Conservation (phyloP, 2,797 vertebrate species). For the Miichthys miiuy region DNA sequence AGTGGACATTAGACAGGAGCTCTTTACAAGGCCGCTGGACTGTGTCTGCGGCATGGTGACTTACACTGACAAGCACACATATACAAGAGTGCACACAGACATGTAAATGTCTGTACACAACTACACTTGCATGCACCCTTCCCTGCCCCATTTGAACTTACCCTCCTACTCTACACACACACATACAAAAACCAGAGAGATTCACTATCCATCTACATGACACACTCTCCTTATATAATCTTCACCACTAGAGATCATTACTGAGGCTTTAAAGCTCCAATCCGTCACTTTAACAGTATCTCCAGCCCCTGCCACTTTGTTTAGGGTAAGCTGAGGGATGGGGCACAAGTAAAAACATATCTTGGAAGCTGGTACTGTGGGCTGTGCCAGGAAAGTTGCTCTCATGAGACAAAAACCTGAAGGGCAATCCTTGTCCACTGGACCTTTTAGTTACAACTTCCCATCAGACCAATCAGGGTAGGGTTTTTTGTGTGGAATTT, state of each 20-base stretch:
- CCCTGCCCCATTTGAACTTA: conserved; percentile 27
- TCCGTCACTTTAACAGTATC: conserved; percentile 67
- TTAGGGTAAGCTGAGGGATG: conserved; percentile 61
- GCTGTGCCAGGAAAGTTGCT: conserved; percentile 53
- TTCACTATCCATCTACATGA: conserved; percentile 44
- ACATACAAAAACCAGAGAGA: conserved; percentile 47
- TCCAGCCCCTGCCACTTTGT: conserved; percentile 61
- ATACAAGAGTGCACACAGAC: conserved; percentile 33
- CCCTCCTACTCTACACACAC: conserved; percentile 3
- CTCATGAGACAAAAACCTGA: conserved; percentile 8
- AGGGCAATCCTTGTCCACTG: background rate
- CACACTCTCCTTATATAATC: conserved; percentile 69
- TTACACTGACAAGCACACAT: conserved; percentile 41
- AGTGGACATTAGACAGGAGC: conserved; percentile 68
- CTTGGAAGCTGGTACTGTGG: conserved; percentile 27
- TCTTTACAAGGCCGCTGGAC: conserved; percentile 56
- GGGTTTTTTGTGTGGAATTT: background rate
- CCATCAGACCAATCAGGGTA: conserved; percentile 3
- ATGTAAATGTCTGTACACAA: conserved; percentile 18
- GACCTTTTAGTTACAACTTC: conserved; percentile 1
- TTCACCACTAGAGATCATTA: conserved; percentile 64
- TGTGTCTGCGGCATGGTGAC: conserved; percentile 56
- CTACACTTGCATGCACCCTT: conserved; percentile 43
- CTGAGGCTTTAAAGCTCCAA: conserved; percentile 58
- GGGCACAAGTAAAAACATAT: conserved; percentile 29